Evolutionary conservation across 2,113 vertebrate species (phyloP), one percentile per base, ranked within the genome.

Genomic region (Picathartes gymnocephalus): DNA sequence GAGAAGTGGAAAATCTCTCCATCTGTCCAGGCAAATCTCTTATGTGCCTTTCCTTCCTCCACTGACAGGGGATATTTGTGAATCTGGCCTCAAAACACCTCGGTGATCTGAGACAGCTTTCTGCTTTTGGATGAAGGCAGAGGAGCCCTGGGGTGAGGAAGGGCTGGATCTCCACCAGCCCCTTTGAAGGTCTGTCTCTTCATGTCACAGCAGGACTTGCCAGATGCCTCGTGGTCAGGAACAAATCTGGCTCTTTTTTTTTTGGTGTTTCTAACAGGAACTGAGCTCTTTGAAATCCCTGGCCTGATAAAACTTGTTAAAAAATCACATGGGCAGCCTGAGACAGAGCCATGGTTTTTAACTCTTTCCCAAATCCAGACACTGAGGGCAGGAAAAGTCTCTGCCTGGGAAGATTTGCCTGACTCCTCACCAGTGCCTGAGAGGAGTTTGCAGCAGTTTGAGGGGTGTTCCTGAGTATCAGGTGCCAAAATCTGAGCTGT

Each of bases 271-370:
- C 85, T 94, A 85, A 65, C 74, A 88, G 61, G 64, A 93, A 54
- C 30, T 33, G 72, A 97, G 69, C 44, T 91, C 92, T 97, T 93
- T 88, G 94, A 96, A 94, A 92, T 81, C 68, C 68, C 72, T 92
- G 88, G 31, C 82, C 73, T 86, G 91, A 86, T 73, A 85, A 71
- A 73, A 81, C 91, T 84, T 84, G 83, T 68, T 77, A 68, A 94
- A 91, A 65, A 78, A 57, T 74, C 76, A 91, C 83, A 84, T 31
- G 44, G 24, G 69, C 74, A 88, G 66, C 74, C 71, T 81, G 90
- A 88, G 76, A 39, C 42, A 93, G 39, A 94, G 72, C 60, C 83
- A 54, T 39, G 80, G 6, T 86, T 71, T 73, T 68, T 86, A 91
- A 81, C 35, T 86, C 40, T 53, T 81, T 54, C 48, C 61, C 15